Evolutionary conservation across 2,888 invertebrate genomes (phyloP).

Genomic region (Nebria brevicollis): DNA sequence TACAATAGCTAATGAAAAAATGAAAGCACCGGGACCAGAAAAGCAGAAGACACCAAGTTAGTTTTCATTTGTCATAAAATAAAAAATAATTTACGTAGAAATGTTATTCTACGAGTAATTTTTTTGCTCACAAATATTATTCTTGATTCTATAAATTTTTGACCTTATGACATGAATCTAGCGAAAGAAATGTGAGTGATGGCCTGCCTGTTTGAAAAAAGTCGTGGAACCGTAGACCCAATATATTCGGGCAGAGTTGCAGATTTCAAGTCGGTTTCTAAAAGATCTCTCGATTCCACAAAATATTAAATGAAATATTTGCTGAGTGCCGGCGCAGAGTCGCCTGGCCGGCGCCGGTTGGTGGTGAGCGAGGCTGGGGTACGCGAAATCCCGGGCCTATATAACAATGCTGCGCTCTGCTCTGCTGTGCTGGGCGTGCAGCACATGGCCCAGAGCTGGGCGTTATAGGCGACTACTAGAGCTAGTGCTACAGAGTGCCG

Average conservation of each 20-base stretch:
- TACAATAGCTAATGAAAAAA: too few species aligned
- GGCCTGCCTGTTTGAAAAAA: neutral
- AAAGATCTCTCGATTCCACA: neutral
- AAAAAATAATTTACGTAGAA: neutral
- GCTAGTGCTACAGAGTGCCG: neutral
- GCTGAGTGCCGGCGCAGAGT: neutral
- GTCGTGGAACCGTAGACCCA: neutral
- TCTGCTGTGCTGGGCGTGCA: constrained; percentile 2
- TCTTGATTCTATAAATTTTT: neutral
- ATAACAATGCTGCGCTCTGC: constrained; percentile 18
- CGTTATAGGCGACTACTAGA: neutral
- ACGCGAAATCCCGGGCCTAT: neutral
- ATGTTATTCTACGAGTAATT: neutral
- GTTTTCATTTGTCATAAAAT: neutral
- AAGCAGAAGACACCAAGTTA: neutral
- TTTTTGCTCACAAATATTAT: neutral
- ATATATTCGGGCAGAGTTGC: constrained; percentile 3
- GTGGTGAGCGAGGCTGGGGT: neutral
- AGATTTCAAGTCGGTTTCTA: neutral
- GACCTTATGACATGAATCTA: neutral
- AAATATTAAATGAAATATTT: constrained; percentile 1
- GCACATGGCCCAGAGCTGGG: neutral
- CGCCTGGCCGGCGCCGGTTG: constrained; percentile 2
- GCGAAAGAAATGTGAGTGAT: neutral
- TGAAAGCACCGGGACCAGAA: too few species aligned